Evolutionary conservation across 2,113 vertebrate species (phyloP).

Genomic region (Hemibagrus wyckioides): DNA sequence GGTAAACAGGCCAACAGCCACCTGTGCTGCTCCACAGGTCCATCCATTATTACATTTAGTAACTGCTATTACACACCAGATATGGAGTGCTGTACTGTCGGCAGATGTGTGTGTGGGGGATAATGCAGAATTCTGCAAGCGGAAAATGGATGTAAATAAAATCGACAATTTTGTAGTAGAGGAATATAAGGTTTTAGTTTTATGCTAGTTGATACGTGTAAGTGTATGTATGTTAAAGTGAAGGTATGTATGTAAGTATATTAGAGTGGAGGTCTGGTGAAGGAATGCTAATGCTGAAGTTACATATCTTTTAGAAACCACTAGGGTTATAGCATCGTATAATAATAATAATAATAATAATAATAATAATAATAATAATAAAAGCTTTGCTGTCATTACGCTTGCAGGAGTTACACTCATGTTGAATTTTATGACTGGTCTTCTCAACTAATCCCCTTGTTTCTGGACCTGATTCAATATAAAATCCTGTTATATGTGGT

Average conservation of each 20-base stretch:
- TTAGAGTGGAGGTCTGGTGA: background rate
- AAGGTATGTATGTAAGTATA: no score
- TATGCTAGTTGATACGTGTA: background rate
- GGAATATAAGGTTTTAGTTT: background rate
- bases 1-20: conserved; percentile 41
- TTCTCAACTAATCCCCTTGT: no score
- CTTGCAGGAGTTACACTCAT: no score
- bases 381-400: background rate
- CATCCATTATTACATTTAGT: conserved; percentile 38
- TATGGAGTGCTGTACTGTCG: background rate
- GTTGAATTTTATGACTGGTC: no score
- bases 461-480: no score
- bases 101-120: background rate
- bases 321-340: background rate
- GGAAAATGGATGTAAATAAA: background rate
- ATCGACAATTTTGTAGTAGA: background rate
- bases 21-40: conserved; percentile 35
- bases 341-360: background rate
- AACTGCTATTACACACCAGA: conserved; percentile 25
- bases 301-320: background rate
- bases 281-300: background rate
- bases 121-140: background rate
- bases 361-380: background rate
- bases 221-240: no score
- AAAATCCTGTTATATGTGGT: no score